Evolutionary conservation across 1,140 invertebrate species (phyloP).

Genomic region (Araneus ventricosus): DNA sequence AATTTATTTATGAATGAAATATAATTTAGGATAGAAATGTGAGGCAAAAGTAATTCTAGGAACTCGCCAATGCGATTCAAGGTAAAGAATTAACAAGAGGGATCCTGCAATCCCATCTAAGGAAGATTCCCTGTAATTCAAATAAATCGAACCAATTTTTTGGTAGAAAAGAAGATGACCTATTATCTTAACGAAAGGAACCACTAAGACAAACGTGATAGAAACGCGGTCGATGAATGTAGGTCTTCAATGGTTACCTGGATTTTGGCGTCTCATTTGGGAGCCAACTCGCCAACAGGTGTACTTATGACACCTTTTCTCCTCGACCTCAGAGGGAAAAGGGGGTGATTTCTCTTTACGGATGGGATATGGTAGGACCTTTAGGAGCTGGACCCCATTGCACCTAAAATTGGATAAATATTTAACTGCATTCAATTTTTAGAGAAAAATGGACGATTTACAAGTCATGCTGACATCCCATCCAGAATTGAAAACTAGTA

Average conservation of each 20-base stretch:
- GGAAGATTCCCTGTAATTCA: not conserved
- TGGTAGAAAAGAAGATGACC: slow-evolving; percentile 20
- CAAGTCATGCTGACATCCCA: too few relatives aligned
- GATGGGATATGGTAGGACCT: not conserved
- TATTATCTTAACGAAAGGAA: slow-evolving; percentile 19
- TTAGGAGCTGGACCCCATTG: not conserved
- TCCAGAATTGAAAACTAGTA: too few relatives aligned
- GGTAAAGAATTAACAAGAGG: too few relatives aligned
- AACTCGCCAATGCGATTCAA: too few relatives aligned
- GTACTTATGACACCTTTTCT: not conserved
- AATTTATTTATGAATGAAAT: too few relatives aligned
- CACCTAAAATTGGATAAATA: not conserved
- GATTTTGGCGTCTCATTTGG: not conserved
- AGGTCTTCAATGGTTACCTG: slow-evolving; percentile 48
- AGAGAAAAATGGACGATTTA: too few relatives aligned
- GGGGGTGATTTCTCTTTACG: not conserved
- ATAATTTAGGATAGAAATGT: too few relatives aligned
- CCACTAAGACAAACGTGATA: slow-evolving; percentile 20
- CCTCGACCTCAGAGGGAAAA: not conserved
- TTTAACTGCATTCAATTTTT: too few relatives aligned
- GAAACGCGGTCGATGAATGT: slow-evolving; percentile 41
- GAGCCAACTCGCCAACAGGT: slow-evolving; percentile 17
- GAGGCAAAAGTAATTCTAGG: too few relatives aligned
- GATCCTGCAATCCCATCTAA: too few relatives aligned
- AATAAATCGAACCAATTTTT: not conserved